Conservation (phyloP, 2,888 invertebrate genomes). For the Barypeithes pellucidus region DNA sequence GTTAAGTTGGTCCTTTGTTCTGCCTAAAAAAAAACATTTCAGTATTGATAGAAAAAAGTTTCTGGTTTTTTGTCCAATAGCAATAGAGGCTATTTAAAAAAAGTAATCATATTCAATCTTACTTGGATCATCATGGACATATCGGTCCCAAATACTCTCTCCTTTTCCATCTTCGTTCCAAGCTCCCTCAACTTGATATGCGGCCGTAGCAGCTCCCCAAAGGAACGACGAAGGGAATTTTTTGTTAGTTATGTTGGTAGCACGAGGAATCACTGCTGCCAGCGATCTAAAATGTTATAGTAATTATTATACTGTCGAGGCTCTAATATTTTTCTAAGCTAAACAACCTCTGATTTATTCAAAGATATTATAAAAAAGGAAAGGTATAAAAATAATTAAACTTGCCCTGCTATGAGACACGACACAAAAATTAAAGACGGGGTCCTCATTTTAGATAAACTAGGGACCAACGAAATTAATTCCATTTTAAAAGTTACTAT, state of each 20-base stretch:
- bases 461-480: neutral
- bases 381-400: neutral
- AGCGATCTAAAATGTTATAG: slow-evolving; percentile 3
- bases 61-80: too few species aligned
- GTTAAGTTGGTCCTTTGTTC: slow-evolving; percentile 68
- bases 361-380: neutral
- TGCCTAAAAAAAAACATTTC: slow-evolving; percentile 33
- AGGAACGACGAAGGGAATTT: slow-evolving; percentile 56
- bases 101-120: neutral
- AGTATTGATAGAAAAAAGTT: too few species aligned
- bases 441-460: neutral
- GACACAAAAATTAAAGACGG: neutral
- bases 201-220: slow-evolving; percentile 63
- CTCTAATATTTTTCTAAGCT: too few species aligned
- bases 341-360: too few species aligned
- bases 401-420: neutral
- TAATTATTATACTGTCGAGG: neutral
- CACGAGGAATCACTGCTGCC: neutral
- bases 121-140: slow-evolving; percentile 40
- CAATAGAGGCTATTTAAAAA: too few species aligned
- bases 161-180: slow-evolving; percentile 62
- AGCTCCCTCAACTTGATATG: slow-evolving; percentile 63
- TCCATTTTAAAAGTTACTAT: neutral
- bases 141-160: slow-evolving; percentile 55
- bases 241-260: slow-evolving; percentile 49